These are phyloP conservation scores for Otis tarda DNA, from an alignment of 2,113 vertebrate species.

Conservation along the genomic window DNA sequence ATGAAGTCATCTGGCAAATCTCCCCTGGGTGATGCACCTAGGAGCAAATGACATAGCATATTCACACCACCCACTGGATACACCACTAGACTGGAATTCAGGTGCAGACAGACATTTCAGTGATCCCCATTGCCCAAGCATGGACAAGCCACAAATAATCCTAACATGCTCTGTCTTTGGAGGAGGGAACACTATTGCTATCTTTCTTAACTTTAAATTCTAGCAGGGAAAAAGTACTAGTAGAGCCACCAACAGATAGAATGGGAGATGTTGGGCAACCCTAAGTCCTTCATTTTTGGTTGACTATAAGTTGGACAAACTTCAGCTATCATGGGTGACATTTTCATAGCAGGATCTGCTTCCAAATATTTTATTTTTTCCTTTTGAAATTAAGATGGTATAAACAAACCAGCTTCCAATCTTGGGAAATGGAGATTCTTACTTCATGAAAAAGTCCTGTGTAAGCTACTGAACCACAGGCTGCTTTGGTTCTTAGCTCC, in stretches of 20 bases:
- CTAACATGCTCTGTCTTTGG: accelerated
- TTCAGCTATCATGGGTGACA: background rate
- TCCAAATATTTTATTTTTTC: background rate
- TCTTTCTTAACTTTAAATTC: background rate
- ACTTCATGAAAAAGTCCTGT: background rate
- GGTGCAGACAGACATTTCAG: background rate
- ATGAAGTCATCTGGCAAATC: conserved; percentile 50
- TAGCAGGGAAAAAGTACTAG: background rate
- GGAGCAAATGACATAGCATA: conserved; percentile 47
- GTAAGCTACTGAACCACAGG: background rate
- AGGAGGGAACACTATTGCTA: background rate
- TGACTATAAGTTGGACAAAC: background rate
- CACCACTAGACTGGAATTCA: conserved; percentile 28
- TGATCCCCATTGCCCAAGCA: background rate
- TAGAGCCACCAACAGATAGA: background rate
- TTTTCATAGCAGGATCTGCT: background rate
- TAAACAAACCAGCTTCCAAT: background rate
- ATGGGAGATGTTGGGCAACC: background rate
- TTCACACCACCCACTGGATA: conserved; percentile 50
- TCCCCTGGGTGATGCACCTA: conserved; percentile 31
- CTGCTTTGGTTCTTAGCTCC: background rate
- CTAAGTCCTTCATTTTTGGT: background rate
- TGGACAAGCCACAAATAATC: background rate
- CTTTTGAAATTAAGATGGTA: background rate
- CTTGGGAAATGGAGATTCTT: background rate